Percentiles rank a stretch among this genome's conserved stretches.
Evolutionary conservation across 2,113 vertebrate species (phyloP).

Genomic region (Cricetomys ansorgei): DNA sequence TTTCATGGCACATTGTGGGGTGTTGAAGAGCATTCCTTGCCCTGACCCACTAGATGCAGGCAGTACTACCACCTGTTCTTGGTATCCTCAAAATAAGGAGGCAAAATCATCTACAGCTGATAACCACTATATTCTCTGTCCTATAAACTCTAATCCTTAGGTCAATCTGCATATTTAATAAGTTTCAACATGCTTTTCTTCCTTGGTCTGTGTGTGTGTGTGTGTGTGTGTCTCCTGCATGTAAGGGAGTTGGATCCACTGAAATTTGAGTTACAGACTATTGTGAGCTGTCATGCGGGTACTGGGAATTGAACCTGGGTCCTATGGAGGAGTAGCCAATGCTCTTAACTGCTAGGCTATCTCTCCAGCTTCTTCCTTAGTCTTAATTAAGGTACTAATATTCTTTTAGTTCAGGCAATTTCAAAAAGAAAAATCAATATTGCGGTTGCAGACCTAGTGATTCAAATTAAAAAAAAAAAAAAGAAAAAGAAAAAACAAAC

Average conservation of each 20-base stretch:
- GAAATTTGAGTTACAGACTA: too few species aligned
- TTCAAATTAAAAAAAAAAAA: slow-evolving; percentile 38
- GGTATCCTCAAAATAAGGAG: neutral
- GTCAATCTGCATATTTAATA: neutral
- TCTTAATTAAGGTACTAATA: slow-evolving; percentile 39
- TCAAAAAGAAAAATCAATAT: slow-evolving; percentile 12
- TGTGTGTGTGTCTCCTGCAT: too few species aligned
- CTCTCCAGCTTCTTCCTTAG: slow-evolving; percentile 30
- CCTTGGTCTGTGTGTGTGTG: too few species aligned
- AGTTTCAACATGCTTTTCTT: neutral
- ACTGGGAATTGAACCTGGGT: too few species aligned
- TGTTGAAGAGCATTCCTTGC: neutral
- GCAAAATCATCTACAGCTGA: neutral
- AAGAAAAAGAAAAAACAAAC: neutral
- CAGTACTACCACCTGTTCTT: neutral
- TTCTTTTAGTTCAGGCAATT: slow-evolving; percentile 31
- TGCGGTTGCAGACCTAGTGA: slow-evolving; percentile 37
- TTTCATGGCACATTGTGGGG: neutral
- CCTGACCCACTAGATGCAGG: neutral
- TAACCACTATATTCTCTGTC: neutral
- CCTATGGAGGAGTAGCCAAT: too few species aligned
- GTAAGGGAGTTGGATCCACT: too few species aligned
- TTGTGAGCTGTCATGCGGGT: too few species aligned
- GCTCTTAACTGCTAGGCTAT: too few species aligned
- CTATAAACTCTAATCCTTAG: neutral